Conservation (phyloP, 2,797 vertebrate genomes). For the Sebastes baramenuke region DNA sequence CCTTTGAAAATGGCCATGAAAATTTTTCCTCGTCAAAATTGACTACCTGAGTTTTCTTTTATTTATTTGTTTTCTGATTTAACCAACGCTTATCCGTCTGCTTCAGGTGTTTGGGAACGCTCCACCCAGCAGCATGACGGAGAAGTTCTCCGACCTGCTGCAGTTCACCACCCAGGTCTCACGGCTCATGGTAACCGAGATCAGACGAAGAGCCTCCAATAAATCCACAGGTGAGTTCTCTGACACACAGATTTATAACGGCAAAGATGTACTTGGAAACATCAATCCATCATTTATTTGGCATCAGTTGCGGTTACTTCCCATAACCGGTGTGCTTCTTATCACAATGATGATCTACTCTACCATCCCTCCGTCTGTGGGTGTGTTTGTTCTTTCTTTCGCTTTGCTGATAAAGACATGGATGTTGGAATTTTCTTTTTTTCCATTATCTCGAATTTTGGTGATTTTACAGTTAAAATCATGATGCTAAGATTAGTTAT, state of each 20-base stretch:
- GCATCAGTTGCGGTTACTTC: not conserved
- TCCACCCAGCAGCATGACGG: constrained; percentile 95
- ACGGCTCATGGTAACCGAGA: constrained; percentile 98
- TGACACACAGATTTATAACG: not conserved
- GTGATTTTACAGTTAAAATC: not conserved
- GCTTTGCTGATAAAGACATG: not conserved
- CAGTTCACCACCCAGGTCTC: constrained; percentile 99
- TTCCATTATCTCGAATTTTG: not conserved
- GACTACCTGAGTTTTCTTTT: not conserved
- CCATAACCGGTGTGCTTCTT: not conserved
- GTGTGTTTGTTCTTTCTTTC: not conserved
- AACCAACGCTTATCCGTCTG: not conserved
- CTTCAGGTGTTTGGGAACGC: constrained; percentile 94
- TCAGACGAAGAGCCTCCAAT: constrained; percentile 95
- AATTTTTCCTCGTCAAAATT: too few species aligned
- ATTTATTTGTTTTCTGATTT: not conserved
- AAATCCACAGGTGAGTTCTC: constrained; percentile 94
- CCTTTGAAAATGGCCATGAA: too few species aligned
- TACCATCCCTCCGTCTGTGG: too few species aligned
- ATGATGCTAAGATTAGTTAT: not conserved
- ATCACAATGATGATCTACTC: not conserved
- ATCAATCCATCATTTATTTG: not conserved
- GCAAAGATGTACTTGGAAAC: not conserved
- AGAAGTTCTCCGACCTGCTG: constrained; percentile 98
- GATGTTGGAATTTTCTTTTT: not conserved